These are phyloP conservation scores for Pao palembangensis DNA, from an alignment of 2,113 vertebrate species.

Conservation along the genomic window DNA sequence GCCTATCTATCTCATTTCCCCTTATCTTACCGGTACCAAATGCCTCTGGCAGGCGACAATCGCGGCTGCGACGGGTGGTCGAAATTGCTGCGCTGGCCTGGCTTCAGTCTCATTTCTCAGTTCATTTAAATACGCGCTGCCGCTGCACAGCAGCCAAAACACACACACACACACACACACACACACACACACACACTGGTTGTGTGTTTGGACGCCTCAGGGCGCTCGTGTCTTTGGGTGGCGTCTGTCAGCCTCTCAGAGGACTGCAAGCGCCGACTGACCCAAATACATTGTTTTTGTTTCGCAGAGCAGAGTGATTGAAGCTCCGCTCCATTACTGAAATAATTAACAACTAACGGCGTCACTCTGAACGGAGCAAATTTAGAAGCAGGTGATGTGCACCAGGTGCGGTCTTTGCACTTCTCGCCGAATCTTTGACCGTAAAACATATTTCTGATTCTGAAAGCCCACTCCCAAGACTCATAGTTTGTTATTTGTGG, in stretches of 20 bases:
- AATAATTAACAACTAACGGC: too few relatives aligned
- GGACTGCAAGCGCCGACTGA: conserved; percentile 49
- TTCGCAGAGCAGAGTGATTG: conserved; percentile 33
- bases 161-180: neutral
- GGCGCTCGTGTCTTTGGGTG: conserved; percentile 44
- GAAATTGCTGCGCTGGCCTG: conserved; percentile 26
- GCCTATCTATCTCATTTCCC: conserved; percentile 11
- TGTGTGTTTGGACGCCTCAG: conserved; percentile 24
- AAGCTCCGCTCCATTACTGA: neutral
- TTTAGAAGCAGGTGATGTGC: too few relatives aligned
- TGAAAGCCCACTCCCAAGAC: too few relatives aligned
- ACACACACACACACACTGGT: neutral
- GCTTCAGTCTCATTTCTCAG: conserved; percentile 36
- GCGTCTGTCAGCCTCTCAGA: conserved; percentile 42
- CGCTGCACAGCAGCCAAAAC: conserved; percentile 23
- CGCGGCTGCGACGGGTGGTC: conserved; percentile 39
- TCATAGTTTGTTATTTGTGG: too few relatives aligned
- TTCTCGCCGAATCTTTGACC: too few relatives aligned
- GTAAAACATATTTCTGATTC: too few relatives aligned
- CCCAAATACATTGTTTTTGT: conserved; percentile 60
- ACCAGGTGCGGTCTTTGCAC: too few relatives aligned
- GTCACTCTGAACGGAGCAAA: too few relatives aligned
- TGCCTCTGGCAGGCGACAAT: conserved; percentile 36
- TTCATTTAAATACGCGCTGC: conserved; percentile 32
- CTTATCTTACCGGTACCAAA: conserved; percentile 15